These are phyloP conservation scores for Falcunculus frontatus DNA, from an alignment of 2,113 vertebrate species.

Conservation along the genomic window DNA sequence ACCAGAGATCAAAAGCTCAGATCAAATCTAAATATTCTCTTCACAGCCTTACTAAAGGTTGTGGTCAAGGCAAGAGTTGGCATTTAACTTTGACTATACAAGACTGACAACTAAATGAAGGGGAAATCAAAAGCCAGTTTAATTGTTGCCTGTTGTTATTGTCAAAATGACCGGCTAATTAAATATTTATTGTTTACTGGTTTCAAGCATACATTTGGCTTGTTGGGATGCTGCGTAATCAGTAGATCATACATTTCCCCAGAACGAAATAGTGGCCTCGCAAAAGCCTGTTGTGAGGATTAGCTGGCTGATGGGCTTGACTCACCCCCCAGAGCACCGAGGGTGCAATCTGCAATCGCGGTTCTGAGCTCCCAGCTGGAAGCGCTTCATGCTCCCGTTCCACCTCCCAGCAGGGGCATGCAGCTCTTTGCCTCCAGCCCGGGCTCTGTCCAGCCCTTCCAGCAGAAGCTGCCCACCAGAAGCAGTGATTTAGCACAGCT, in stretches of 20 bases:
- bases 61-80: not conserved
- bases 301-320: conserved; percentile 29
- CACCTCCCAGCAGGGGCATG: not conserved
- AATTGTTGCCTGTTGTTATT: conserved; percentile 52
- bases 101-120: conserved; percentile 47
- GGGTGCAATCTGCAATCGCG: not conserved
- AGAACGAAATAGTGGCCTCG: conserved; percentile 24
- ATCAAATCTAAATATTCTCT: conserved; percentile 37
- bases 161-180: conserved; percentile 58
- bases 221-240: conserved; percentile 43
- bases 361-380: conserved; percentile 16
- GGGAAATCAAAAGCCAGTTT: conserved; percentile 56
- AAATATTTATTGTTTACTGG: conserved; percentile 66
- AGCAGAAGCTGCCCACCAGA: not conserved
- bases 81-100: not conserved
- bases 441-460: not conserved
- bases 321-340: not conserved
- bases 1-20: conserved; percentile 21
- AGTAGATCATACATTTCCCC: conserved; percentile 30
- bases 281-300: conserved; percentile 50
- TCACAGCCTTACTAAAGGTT: not conserved
- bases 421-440: not conserved
- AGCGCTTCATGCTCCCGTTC: not conserved
- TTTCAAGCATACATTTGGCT: conserved; percentile 44
- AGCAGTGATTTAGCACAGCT: conserved; percentile 1